phyloP scores from a whole-genome alignment of 2,888 invertebrate genomes.

The Lithophane ornitopus region DNA sequence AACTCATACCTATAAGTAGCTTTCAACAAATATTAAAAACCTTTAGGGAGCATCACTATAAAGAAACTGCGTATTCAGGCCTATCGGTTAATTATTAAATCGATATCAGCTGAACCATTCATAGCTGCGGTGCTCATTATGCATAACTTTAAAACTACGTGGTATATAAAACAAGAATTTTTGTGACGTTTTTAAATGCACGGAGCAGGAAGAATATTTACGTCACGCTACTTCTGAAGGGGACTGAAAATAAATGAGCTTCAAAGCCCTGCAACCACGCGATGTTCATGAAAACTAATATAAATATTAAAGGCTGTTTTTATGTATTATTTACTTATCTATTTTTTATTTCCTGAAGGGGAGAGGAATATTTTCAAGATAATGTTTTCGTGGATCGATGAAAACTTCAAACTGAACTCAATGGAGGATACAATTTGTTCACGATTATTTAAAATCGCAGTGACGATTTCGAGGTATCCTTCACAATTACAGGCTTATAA shows the following conservation, averaged over 20 bases:
- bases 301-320: conserved; percentile 13
- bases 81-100: conserved; percentile 15
- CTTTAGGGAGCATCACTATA: too few relatives aligned
- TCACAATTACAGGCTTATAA: neutral
- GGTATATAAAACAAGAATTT: neutral
- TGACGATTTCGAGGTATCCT: neutral
- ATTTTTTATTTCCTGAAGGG: conserved; percentile 35
- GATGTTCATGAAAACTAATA: conserved; percentile 35
- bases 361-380: neutral
- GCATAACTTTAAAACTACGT: conserved; percentile 10
- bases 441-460: neutral
- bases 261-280: conserved; percentile 50
- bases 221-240: conserved; percentile 51
- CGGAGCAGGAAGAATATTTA: neutral
- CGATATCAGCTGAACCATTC: conserved; percentile 10
- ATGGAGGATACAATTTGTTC: neutral
- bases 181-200: conserved; percentile 33
- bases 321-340: conserved; percentile 41
- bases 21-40: neutral
- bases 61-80: neutral
- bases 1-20: neutral
- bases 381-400: conserved; percentile 5
- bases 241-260: conserved; percentile 25
- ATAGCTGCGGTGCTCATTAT: neutral
- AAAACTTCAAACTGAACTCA: neutral